Percentiles rank a stretch among this genome's conserved stretches.
phyloP scores from a whole-genome alignment of 2,888 invertebrate species.

The Crossocerus cetratus region DNA sequence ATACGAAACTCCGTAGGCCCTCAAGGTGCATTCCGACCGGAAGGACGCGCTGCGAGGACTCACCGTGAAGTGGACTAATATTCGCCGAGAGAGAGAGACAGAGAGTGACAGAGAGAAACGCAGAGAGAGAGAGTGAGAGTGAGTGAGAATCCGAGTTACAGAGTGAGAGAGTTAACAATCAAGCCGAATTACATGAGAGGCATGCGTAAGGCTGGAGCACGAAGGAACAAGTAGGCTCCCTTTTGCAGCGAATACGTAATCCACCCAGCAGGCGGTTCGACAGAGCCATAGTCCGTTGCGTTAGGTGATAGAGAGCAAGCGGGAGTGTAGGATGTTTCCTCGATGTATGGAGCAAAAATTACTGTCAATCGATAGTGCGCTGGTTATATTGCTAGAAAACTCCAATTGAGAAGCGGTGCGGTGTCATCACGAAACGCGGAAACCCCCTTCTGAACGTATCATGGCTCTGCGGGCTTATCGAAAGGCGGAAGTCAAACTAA shows the following conservation, averaged over 20 bases:
- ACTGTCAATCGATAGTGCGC: not conserved
- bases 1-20: not conserved
- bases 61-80: conserved; percentile 12
- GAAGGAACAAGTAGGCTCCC: not conserved
- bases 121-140: too few species aligned
- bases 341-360: not conserved
- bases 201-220: too few species aligned
- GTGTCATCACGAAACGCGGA: conserved; percentile 27
- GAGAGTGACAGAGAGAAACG: too few species aligned
- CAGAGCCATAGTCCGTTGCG: conserved; percentile 41
- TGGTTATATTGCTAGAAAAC: not conserved
- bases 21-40: conserved; percentile 25
- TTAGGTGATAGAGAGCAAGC: not conserved
- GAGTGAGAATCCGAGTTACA: too few species aligned
- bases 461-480: conserved; percentile 53
- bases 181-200: too few species aligned
- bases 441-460: conserved; percentile 31
- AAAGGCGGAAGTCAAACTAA: conserved; percentile 64
- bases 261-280: conserved; percentile 21
- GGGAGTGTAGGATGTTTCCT: not conserved
- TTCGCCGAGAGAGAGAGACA: not conserved
- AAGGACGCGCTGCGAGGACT: conserved; percentile 41
- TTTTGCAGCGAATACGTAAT: not conserved
- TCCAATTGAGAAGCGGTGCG: too few species aligned
- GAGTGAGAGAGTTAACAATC: too few species aligned